Evolutionary conservation across 2,888 invertebrate species (phyloP).

Genomic region (Coelopa pilipes): DNA sequence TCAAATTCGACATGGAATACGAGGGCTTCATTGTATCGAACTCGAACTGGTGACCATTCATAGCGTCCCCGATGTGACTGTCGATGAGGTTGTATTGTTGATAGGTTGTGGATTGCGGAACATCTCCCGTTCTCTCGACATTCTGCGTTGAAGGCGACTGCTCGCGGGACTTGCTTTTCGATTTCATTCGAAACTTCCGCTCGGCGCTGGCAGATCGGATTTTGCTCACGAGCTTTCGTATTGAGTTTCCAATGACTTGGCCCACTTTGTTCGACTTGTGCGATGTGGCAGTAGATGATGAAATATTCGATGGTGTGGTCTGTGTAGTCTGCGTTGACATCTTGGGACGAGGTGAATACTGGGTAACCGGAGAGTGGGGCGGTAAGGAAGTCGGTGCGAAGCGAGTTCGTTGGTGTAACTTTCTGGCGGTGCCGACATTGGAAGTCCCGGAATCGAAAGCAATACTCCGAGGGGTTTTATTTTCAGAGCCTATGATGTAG

Average conservation of each 20-base stretch:
- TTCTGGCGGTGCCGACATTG: constrained; percentile 23
- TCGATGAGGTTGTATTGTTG: constrained; percentile 68
- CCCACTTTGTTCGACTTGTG: constrained; percentile 69
- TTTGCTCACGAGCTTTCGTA: constrained; percentile 84
- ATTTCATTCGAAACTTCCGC: constrained; percentile 73
- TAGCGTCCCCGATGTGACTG: constrained; percentile 59
- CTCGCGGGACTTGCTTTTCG: constrained; percentile 67
- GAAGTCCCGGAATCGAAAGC: constrained; percentile 27
- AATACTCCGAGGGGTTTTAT: constrained; percentile 36
- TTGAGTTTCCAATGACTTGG: constrained; percentile 80
- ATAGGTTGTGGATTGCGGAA: constrained; percentile 60
- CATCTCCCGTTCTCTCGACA: constrained; percentile 45
- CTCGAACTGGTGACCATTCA: constrained; percentile 51
- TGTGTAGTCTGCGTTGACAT: constrained; percentile 63
- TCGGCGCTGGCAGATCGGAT: constrained; percentile 80
- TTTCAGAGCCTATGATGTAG: constrained; percentile 41
- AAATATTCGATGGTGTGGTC: constrained; percentile 62
- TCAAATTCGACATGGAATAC: constrained; percentile 17
- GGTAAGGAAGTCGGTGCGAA: constrained; percentile 68
- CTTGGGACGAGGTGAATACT: constrained; percentile 46
- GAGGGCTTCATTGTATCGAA: constrained; percentile 41
- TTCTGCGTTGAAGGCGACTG: constrained; percentile 70
- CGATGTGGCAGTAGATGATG: constrained; percentile 49
- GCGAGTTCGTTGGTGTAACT: constrained; percentile 75
- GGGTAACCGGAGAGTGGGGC: constrained; percentile 40